These are phyloP conservation scores for Semicossyphus pulcher DNA, from an alignment of 2,113 vertebrate genomes.

Conservation along the genomic window DNA sequence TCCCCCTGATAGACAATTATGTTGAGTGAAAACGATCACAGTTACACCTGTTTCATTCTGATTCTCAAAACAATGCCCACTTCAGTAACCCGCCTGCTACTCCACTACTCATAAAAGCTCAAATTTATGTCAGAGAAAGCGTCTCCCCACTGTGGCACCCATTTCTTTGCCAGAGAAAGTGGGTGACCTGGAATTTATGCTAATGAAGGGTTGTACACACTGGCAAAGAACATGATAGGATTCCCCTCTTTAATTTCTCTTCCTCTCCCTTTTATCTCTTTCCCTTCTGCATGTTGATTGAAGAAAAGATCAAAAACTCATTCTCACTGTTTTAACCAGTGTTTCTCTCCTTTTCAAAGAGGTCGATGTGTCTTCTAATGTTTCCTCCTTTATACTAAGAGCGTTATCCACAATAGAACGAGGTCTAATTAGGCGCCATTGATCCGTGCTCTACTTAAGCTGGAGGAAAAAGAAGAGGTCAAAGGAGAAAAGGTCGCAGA, in stretches of 20 bases:
- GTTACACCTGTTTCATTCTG: not conserved
- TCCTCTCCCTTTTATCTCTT: conserved; percentile 36
- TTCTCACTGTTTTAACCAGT: not conserved
- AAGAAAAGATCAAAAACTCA: conserved; percentile 31
- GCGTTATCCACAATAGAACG: conserved; percentile 23
- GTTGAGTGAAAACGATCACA: not conserved
- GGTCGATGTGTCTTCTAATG: conserved; percentile 8
- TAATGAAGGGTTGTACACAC: conserved; percentile 75
- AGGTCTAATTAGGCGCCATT: conserved; percentile 27
- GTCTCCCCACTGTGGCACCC: conserved; percentile 64
- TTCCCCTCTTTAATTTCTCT: conserved; percentile 65
- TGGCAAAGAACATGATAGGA: conserved; percentile 71
- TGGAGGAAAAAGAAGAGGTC: conserved; percentile 13
- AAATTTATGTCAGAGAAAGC: conserved; percentile 67
- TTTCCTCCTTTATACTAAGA: conserved; percentile 4
- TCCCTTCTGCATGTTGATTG: conserved; percentile 15
- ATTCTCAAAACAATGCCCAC: conserved; percentile 7
- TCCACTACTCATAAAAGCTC: conserved; percentile 22
- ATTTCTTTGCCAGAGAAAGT: conserved; percentile 77
- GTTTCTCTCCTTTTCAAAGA: conserved; percentile 4
- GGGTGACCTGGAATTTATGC: conserved; percentile 83
- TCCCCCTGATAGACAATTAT: accelerated
- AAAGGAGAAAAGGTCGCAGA: not conserved
- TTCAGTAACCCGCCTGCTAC: conserved; percentile 15
- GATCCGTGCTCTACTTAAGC: conserved; percentile 22